These are phyloP conservation scores for Caenorhabditis sinica DNA, from an alignment of 2,888 invertebrate genomes.

Conservation along the genomic window DNA sequence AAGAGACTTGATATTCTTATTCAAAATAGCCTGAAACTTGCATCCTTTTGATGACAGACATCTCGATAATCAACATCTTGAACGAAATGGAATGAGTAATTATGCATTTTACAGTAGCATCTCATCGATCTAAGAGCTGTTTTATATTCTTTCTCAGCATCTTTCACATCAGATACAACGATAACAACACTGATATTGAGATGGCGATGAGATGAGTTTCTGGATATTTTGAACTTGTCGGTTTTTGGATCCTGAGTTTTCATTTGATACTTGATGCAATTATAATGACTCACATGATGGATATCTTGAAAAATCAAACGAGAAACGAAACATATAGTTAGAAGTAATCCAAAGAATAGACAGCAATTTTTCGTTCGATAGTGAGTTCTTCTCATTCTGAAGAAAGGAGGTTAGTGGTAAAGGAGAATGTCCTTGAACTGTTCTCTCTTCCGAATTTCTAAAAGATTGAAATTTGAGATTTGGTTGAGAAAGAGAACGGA, in stretches of 20 bases:
- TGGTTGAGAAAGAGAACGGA: background rate
- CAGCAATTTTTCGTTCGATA: constrained; percentile 5
- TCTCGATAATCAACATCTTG: constrained; percentile 40
- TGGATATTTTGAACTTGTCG: constrained; percentile 6
- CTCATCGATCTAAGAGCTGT: constrained; percentile 55
- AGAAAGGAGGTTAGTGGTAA: background rate
- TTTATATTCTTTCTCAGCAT: constrained; percentile 42
- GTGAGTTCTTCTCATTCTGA: constrained; percentile 2
- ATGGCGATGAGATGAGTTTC: constrained; percentile 2
- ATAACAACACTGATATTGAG: constrained; percentile 35
- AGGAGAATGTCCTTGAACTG: constrained; percentile 20
- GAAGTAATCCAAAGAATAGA: constrained; percentile 14
- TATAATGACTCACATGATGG: constrained; percentile 1
- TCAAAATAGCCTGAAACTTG: constrained; percentile 8
- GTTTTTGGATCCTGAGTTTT: constrained; percentile 1
- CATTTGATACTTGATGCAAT: background rate
- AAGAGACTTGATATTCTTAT: constrained; percentile 42
- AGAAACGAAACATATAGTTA: constrained; percentile 2
- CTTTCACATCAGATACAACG: constrained; percentile 16
- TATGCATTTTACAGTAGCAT: constrained; percentile 63
- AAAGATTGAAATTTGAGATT: constrained; percentile 24
- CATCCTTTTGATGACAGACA: constrained; percentile 62
- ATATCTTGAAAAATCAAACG: constrained; percentile 17
- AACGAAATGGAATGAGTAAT: constrained; percentile 57
- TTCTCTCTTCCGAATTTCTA: background rate